Evolutionary conservation across 23 tunicate genomes (phyloP).

Genomic region (Trididemnum clinides): DNA sequence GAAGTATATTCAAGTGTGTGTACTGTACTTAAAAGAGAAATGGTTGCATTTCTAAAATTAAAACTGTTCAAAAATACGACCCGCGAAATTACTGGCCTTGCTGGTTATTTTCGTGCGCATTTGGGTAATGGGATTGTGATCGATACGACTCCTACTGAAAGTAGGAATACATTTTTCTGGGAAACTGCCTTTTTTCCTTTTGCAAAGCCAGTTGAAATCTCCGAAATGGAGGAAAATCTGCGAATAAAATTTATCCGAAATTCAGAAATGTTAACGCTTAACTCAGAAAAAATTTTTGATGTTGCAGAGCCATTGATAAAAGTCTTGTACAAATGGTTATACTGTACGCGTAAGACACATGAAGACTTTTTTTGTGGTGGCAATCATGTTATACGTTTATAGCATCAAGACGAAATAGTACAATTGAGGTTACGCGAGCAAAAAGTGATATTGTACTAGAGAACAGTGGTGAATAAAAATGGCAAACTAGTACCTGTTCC

Average conservation of each 20-base stretch:
- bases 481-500: no score
- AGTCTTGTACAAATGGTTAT: no score
- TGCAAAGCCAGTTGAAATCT: not conserved
- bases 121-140: slow-evolving; percentile 47
- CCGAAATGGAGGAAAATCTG: not conserved
- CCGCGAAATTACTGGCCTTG: slow-evolving; percentile 43
- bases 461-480: no score
- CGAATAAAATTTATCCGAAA: not conserved
- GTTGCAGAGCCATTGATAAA: no score
- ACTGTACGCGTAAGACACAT: no score
- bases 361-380: no score
- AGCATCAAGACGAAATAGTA: no score
- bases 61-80: not conserved
- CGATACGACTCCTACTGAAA: slow-evolving; percentile 54
- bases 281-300: no score
- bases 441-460: no score
- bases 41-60: not conserved
- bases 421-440: no score
- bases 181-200: slow-evolving; percentile 79
- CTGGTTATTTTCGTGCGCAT: slow-evolving; percentile 74
- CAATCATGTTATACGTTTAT: no score
- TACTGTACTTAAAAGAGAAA: not conserved
- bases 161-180: slow-evolving; percentile 81
- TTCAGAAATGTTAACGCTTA: no score
- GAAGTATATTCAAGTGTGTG: slow-evolving; percentile 27